These are phyloP conservation scores for Coilia nasus DNA, from an alignment of 2,797 vertebrate genomes.

Conservation along the genomic window DNA sequence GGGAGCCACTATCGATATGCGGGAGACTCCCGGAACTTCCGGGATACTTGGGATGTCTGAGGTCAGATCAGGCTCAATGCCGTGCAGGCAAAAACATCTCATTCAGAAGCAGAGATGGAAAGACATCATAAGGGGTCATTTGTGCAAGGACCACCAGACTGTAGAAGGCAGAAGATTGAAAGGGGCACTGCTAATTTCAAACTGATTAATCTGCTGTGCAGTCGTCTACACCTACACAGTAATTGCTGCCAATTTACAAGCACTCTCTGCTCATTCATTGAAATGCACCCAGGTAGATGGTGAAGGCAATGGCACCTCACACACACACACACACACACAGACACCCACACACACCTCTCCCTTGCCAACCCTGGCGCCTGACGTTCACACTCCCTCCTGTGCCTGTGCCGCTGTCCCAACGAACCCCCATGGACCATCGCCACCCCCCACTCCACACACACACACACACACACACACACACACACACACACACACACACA, in stretches of 20 bases:
- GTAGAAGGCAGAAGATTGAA: not conserved
- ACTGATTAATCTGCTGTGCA: constrained; percentile 33
- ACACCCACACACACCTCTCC: not conserved
- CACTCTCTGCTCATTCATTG: constrained; percentile 10
- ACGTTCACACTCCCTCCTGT: not conserved
- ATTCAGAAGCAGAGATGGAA: too few species aligned
- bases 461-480: too few species aligned
- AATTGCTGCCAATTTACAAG: constrained; percentile 40
- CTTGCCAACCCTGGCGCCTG: not conserved
- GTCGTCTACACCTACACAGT: constrained; percentile 48
- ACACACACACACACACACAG: too few species aligned
- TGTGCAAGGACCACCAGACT: not conserved
- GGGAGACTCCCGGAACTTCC: too few species aligned
- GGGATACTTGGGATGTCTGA: too few species aligned
- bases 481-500: too few species aligned
- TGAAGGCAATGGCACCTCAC: not conserved
- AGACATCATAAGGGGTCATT: not conserved
- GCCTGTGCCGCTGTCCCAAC: not conserved
- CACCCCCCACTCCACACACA: not conserved
- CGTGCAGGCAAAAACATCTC: too few species aligned
- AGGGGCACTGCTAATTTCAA: constrained; percentile 35
- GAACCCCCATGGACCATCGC: not conserved
- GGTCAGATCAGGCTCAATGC: too few species aligned
- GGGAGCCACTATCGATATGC: too few species aligned
- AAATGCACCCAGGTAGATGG: not conserved